Conservation (phyloP, 1,140 invertebrate genomes). For the Drosophila triauraria region DNA sequence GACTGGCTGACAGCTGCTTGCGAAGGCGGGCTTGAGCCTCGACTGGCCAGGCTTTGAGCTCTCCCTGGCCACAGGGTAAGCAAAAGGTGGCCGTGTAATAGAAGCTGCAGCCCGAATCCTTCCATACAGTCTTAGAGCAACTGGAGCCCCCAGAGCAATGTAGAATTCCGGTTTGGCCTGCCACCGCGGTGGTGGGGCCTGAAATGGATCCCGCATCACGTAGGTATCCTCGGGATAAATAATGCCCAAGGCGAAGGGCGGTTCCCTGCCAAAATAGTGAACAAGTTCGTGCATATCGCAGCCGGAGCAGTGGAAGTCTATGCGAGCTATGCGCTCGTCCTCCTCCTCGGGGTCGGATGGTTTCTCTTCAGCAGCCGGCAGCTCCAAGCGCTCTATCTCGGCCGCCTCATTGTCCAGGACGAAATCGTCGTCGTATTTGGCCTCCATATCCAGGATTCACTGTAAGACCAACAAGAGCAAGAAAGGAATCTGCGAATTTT, state of each 20-base stretch:
- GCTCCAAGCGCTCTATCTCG: constrained; percentile 50
- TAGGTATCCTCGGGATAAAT: constrained; percentile 90
- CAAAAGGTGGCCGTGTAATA: constrained; percentile 92
- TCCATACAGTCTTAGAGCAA: constrained; percentile 90
- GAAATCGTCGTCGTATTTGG: constrained; percentile 26
- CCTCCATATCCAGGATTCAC: constrained; percentile 16
- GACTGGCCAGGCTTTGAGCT: constrained; percentile 88
- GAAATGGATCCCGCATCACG: constrained; percentile 94
- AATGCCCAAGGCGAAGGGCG: constrained; percentile 89
- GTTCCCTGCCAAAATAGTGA: constrained; percentile 90
- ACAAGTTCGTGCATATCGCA: constrained; percentile 89
- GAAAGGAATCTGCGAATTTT: constrained; percentile 11
- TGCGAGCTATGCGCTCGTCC: constrained; percentile 69
- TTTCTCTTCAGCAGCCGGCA: constrained; percentile 36
- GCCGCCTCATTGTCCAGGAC: constrained; percentile 54
- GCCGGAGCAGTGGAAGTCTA: constrained; percentile 88
- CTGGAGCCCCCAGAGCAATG: constrained; percentile 89
- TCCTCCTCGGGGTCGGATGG: constrained; percentile 38
- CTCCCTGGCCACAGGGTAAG: constrained; percentile 88
- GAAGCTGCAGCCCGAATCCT: constrained; percentile 90
- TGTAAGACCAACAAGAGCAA: constrained; percentile 47
- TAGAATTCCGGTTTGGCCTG: constrained; percentile 88
- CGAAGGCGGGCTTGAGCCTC: constrained; percentile 87
- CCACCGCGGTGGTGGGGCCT: constrained; percentile 86
- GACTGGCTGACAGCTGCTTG: constrained; percentile 63